A percentile compares a stretch with the other conserved stretches of the same genome.
Conservation (phyloP, 2,113 vertebrate species). For the Ptilonorhynchus violaceus region DNA sequence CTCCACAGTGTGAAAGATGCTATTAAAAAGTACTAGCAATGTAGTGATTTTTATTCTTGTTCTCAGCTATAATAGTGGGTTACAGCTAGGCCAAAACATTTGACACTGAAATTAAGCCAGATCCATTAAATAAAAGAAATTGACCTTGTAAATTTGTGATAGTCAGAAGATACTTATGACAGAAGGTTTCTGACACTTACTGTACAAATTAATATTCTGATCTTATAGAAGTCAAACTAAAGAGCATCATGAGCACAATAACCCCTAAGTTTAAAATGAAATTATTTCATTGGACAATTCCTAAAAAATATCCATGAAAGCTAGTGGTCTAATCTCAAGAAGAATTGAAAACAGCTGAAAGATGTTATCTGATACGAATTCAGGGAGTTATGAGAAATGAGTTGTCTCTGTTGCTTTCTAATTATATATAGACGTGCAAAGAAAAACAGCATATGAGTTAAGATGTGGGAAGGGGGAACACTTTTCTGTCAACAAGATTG, state of each 20-base stretch:
- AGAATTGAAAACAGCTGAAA: background rate
- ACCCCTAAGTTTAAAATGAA: background rate
- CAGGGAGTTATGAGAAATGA: background rate
- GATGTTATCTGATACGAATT: background rate
- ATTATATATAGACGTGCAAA: background rate
- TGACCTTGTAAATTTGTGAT: background rate
- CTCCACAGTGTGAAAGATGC: background rate
- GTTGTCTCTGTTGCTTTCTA: background rate
- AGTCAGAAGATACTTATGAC: background rate
- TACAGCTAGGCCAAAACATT: background rate
- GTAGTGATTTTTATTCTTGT: background rate
- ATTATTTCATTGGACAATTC: background rate
- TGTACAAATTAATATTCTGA: background rate
- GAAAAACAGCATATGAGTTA: background rate
- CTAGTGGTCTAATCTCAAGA: background rate
- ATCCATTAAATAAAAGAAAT: background rate
- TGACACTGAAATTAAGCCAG: background rate
- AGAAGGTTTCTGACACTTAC: background rate
- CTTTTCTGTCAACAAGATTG: background rate
- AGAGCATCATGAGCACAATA: background rate
- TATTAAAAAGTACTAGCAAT: background rate
- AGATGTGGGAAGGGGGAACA: background rate
- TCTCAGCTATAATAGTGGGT: background rate
- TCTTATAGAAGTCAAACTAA: background rate
- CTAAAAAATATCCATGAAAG: background rate